phyloP scores from a whole-genome alignment of 2,113 vertebrate genomes.

The Rhabdornis inornatus region DNA sequence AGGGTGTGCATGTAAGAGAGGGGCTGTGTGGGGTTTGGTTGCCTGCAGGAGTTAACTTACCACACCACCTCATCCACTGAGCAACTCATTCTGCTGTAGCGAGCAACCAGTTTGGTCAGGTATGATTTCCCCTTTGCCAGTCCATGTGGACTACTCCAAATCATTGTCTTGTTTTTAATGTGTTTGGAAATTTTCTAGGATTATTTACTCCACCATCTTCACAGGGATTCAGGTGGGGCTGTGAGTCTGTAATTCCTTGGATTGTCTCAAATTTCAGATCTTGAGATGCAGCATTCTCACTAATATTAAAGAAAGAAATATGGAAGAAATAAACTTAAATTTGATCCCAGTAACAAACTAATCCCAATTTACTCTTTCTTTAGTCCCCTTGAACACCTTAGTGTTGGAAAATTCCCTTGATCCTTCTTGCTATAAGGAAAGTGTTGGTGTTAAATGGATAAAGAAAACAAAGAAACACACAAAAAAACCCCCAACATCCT shows the following conservation, averaged over 20 bases:
- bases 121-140: background rate
- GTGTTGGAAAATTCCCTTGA: background rate
- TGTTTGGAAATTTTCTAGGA: background rate
- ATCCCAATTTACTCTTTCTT: background rate
- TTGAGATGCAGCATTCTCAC: background rate
- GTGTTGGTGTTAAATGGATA: background rate
- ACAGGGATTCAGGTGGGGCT: background rate
- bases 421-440: background rate
- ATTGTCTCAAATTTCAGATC: background rate
- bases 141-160: background rate
- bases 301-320: background rate
- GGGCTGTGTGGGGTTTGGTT: background rate
- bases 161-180: background rate
- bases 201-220: background rate
- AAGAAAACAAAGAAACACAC: background rate
- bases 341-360: background rate
- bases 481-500: background rate
- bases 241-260: background rate
- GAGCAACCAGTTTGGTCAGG: background rate
- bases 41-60: background rate
- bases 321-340: background rate
- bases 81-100: background rate
- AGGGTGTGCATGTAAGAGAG: rapidly evolving
- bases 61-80: background rate
- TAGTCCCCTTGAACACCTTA: background rate